Evolutionary conservation across 2,888 invertebrate genomes (phyloP).

Genomic region (Chesias legatella): DNA sequence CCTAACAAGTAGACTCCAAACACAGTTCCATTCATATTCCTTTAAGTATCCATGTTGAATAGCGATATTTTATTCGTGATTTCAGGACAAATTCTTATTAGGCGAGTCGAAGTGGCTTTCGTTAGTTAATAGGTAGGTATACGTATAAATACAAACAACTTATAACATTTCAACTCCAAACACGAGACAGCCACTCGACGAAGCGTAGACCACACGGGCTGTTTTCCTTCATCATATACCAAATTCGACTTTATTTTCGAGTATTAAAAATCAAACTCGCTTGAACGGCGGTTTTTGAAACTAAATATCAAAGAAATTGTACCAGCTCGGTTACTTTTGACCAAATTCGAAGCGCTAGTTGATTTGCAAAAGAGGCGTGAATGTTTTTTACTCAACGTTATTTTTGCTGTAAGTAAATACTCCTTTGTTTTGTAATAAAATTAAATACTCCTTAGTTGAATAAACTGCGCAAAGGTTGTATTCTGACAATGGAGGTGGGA

Average conservation of each 20-base stretch:
- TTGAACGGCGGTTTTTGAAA: constrained; percentile 12
- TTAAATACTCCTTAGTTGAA: too few species aligned
- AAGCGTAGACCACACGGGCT: constrained; percentile 30
- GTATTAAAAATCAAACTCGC: constrained; percentile 5
- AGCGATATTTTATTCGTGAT: not conserved
- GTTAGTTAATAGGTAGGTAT: constrained; percentile 3
- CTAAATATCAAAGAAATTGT: constrained; percentile 36
- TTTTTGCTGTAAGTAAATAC: too few species aligned
- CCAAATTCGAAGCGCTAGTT: constrained; percentile 33
- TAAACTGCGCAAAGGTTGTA: too few species aligned
- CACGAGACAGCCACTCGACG: constrained; percentile 28
- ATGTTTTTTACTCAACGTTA: too few species aligned
- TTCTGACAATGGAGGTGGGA: constrained; percentile 15
- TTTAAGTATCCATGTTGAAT: not conserved
- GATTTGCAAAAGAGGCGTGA: constrained; percentile 42
- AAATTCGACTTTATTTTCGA: constrained; percentile 7
- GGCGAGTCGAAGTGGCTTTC: constrained; percentile 7
- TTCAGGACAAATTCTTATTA: constrained; percentile 5
- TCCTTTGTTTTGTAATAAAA: too few species aligned
- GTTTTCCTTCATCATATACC: constrained; percentile 9
- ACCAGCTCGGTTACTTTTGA: constrained; percentile 31
- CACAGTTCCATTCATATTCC: too few species aligned
- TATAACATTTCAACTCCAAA: constrained; percentile 29
- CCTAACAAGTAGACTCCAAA: too few species aligned
- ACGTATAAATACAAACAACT: constrained; percentile 14